Percentiles rank a stretch among this genome's conserved stretches.
Evolutionary conservation across 2,113 vertebrate species (phyloP).

Genomic region (Leuciscus idus): DNA sequence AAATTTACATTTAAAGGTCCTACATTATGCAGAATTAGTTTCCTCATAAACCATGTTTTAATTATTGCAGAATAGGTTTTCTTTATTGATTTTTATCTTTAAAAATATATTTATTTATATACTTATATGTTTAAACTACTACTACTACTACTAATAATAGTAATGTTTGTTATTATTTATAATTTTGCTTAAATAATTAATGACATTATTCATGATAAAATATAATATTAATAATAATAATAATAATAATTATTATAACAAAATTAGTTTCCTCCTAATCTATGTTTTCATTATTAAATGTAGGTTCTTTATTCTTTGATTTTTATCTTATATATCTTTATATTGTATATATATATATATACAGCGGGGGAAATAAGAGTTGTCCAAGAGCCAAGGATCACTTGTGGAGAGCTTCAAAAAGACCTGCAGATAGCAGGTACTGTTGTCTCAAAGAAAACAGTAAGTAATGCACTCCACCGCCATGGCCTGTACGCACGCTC

Average conservation of each 20-base stretch:
- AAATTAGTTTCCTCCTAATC: too few relatives aligned
- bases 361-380: too few relatives aligned
- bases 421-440: too few relatives aligned
- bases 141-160: not conserved
- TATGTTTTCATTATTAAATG: too few relatives aligned
- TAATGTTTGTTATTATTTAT: not conserved
- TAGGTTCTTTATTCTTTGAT: too few relatives aligned
- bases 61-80: not conserved
- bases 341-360: not conserved
- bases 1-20: not conserved
- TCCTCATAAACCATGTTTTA: not conserved
- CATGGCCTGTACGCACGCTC: too few relatives aligned
- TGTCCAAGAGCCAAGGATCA: too few relatives aligned
- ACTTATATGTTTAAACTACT: not conserved
- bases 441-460: too few relatives aligned
- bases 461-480: too few relatives aligned
- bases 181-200: not conserved
- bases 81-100: not conserved
- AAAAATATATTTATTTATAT: not conserved
- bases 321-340: not conserved
- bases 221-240: not conserved
- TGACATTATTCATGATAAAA: not conserved
- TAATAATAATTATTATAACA: not conserved
- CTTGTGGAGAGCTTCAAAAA: too few relatives aligned
- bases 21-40: not conserved